Evolutionary conservation across 2,797 vertebrate species (phyloP).

Genomic region (Urophycis tenuis): DNA sequence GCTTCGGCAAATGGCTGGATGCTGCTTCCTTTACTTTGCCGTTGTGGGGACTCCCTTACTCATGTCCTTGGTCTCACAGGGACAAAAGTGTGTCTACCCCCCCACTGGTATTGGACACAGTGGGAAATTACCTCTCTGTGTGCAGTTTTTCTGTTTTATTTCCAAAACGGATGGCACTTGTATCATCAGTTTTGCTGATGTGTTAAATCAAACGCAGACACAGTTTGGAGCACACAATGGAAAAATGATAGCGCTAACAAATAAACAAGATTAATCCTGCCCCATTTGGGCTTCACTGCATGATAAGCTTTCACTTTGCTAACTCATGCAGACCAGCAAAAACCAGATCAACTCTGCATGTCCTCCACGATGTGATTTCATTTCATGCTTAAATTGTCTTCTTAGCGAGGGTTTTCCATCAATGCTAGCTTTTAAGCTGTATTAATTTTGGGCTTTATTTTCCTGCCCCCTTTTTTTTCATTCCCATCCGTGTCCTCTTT

Average conservation of each 20-base stretch:
- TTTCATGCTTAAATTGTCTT: constrained; percentile 40
- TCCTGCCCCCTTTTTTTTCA: constrained; percentile 7
- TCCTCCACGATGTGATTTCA: constrained; percentile 45
- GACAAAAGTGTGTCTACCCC: constrained; percentile 27
- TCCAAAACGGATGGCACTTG: constrained; percentile 2
- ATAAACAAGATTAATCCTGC: constrained; percentile 46
- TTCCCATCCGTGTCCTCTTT: neutral
- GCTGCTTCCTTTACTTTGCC: constrained; percentile 30
- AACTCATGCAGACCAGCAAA: constrained; percentile 42
- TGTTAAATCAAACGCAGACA: constrained; percentile 28
- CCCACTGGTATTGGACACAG: constrained; percentile 13
- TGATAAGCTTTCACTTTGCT: constrained; percentile 44
- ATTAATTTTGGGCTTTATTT: constrained; percentile 37
- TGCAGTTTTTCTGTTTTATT: constrained; percentile 18
- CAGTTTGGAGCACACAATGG: constrained; percentile 27
- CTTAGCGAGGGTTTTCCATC: constrained; percentile 36
- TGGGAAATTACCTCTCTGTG: constrained; percentile 22
- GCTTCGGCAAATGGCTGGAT: constrained; percentile 55
- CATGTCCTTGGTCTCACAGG: constrained; percentile 40
- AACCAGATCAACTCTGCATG: constrained; percentile 35
- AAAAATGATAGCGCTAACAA: constrained; percentile 48
- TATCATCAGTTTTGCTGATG: constrained; percentile 4
- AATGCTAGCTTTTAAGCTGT: constrained; percentile 32
- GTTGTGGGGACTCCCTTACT: constrained; percentile 26
- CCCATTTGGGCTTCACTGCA: constrained; percentile 45